Base-by-base conservation (phyloP, 2,888 invertebrate species). In the Globia sparganii region DNA sequence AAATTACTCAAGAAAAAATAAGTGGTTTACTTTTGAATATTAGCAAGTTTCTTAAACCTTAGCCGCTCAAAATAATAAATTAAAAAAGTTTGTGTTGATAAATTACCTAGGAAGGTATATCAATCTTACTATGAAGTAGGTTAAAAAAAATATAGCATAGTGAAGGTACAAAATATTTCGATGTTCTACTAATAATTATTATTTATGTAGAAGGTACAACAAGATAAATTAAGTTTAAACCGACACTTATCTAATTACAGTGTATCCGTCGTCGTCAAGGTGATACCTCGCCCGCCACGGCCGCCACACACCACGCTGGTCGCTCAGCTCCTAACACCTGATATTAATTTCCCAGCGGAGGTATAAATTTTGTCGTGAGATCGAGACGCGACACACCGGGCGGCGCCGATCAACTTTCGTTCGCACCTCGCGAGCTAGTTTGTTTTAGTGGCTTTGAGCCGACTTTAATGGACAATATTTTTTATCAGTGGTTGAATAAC, bases 261-360 rank as follows among this genome's bases (percentile, higher is more conserved):
- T 61, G 65, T 77, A 78, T 69, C 64, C 77, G 73, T 75, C 64
- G 70, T 72, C 59, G 67, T 68, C 74, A 77, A 84, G 85, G 72
- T 76, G 83, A 84, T 75, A 79, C 79, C 58, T 67, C 46, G 73
- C 28, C 61, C 80, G 72, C 75, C 11, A 11, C 53, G 53, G 53
- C n/a, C 25, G 53, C 53, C 84, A 82, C 77, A 83, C 86, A 86
- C 89, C 88, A 64, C 66, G 67, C 81, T 68, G 86, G 77, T 80
- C 86, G 78, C 86, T 77, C 82, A 81, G 79, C 74, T 77, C 75
- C 90, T 83, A 83, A 90, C 93, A 95, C 95, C 95, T 95, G 94
- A 94, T 94, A 94, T 94, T 96, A 96, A 96, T 96, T 96, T 96
- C 96, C 96, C 96, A 87, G 89, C 83, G 94, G 96, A 89, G 90